phyloP scores from a whole-genome alignment of 2,113 vertebrate species.

The Mormyrus lacerda region DNA sequence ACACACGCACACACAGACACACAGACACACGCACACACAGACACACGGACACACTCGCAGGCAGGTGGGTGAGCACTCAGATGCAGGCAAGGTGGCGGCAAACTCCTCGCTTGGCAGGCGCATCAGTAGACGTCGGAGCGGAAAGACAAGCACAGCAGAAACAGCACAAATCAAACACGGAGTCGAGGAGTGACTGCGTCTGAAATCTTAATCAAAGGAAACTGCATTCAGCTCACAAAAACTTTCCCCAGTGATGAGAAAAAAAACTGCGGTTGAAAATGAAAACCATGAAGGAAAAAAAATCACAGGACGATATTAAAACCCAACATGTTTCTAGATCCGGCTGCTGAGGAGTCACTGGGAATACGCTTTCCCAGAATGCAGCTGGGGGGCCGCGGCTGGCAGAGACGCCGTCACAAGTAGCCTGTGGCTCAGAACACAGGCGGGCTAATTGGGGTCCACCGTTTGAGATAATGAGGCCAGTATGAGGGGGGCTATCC shows the following conservation, averaged over 20 bases:
- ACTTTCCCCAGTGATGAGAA: background rate
- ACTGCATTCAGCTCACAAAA: background rate
- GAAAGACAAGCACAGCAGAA: background rate
- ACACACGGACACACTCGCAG: background rate
- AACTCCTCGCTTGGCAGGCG: background rate
- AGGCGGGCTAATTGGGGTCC: slow-evolving; percentile 25
- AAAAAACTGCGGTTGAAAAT: background rate
- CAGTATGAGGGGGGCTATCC: slow-evolving; percentile 7
- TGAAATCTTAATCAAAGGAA: slow-evolving; percentile 3
- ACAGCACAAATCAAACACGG: background rate
- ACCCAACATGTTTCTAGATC: background rate
- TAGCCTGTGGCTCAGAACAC: slow-evolving; percentile 19
- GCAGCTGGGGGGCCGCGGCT: background rate
- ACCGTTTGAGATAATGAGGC: slow-evolving; percentile 23
- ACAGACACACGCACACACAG: background rate
- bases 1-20: background rate
- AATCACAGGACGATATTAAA: background rate
- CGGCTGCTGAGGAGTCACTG: background rate
- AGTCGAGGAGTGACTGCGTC: background rate
- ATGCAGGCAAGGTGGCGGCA: background rate
- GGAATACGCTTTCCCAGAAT: slow-evolving; percentile 15
- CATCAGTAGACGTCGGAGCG: background rate
- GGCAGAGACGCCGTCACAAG: slow-evolving; percentile 4
- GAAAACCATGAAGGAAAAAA: background rate
- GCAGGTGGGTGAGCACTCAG: background rate